Conservation (phyloP, 2,797 vertebrate genomes). For the Siniperca undulata region DNA sequence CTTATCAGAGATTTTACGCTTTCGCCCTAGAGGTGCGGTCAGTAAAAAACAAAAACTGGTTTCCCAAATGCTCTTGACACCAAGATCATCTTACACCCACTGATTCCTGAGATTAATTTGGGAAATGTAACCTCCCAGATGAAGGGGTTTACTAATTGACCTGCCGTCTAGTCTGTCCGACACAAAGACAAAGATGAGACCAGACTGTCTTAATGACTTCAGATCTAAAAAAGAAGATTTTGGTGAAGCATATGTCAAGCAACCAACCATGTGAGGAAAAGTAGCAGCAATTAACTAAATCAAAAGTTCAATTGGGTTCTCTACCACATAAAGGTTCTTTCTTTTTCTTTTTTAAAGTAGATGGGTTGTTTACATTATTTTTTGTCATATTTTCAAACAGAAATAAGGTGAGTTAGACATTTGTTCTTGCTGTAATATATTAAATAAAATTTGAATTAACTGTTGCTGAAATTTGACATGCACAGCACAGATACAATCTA, state of each 20-base stretch:
- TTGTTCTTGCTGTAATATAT: neutral
- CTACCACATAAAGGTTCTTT: neutral
- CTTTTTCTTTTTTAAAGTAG: neutral
- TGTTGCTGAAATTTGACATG: neutral
- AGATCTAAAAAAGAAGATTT: conserved; percentile 17
- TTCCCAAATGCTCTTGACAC: conserved; percentile 37
- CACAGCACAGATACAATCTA: neutral
- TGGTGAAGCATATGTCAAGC: neutral
- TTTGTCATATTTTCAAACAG: neutral
- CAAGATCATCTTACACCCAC: conserved; percentile 22
- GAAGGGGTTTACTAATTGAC: conserved; percentile 21
- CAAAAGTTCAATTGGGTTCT: neutral
- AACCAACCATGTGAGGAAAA: neutral
- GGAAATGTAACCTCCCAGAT: conserved; percentile 17
- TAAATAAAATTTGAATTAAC: neutral
- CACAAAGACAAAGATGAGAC: conserved; percentile 31
- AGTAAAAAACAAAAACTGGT: neutral
- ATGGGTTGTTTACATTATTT: neutral
- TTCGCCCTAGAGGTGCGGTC: conserved; percentile 7
- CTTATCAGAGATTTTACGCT: conserved; percentile 36
- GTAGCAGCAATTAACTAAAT: neutral
- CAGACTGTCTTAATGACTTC: conserved; percentile 34
- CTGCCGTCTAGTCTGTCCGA: conserved; percentile 2
- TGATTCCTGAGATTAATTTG: conserved; percentile 47
- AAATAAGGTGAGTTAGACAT: neutral